Evolutionary conservation across 2,113 vertebrate genomes (phyloP).

Genomic region (Cygnus atratus): DNA sequence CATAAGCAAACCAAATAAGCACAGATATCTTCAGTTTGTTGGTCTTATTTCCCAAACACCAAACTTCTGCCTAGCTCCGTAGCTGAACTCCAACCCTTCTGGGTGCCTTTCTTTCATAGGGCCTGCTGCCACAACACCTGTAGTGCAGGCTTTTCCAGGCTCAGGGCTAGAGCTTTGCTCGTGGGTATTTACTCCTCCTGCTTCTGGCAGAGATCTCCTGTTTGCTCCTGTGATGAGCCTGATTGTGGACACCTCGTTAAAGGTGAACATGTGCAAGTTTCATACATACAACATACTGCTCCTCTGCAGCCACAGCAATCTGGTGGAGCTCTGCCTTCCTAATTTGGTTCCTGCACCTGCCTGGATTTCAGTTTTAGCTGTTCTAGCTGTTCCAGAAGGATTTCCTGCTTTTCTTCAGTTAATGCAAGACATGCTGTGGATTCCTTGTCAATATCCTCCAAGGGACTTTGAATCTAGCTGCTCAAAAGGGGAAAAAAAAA

Average conservation of each 20-base stretch:
- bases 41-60: background rate
- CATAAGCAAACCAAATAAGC: background rate
- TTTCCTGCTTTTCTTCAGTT: background rate
- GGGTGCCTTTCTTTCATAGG: background rate
- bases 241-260: background rate
- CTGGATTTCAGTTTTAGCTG: background rate
- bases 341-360: background rate
- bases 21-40: background rate
- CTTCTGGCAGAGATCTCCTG: background rate
- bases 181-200: no score
- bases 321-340: background rate
- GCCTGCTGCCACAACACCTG: background rate
- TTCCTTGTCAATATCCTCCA: background rate
- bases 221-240: background rate
- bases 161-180: background rate
- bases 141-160: accelerated
- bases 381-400: background rate
- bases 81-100: background rate
- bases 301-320: background rate
- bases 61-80: background rate
- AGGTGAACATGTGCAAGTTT: background rate
- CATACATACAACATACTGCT: background rate
- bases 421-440: background rate
- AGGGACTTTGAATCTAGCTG: background rate
- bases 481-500: background rate